Conservation (phyloP, 2,113 vertebrate species). For the Axis porcinus region DNA sequence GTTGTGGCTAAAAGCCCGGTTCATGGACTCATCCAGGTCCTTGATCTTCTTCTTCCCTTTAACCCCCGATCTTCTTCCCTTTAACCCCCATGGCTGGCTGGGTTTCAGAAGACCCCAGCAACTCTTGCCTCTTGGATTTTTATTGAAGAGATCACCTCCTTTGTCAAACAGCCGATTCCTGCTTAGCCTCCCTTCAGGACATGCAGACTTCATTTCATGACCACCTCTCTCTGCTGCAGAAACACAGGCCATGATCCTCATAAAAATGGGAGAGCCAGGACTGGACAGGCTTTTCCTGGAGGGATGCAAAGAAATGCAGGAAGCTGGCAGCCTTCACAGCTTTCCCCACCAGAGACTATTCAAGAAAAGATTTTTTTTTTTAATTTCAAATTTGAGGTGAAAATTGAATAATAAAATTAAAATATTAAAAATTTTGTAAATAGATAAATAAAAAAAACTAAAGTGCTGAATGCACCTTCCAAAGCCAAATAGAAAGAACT, state of each 20-base stretch:
- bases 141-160: neutral
- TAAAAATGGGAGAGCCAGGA: neutral
- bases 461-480: neutral
- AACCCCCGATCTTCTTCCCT: neutral
- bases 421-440: neutral
- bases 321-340: neutral
- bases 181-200: neutral
- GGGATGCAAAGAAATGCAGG: neutral
- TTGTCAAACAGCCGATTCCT: neutral
- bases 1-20: neutral
- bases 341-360: neutral
- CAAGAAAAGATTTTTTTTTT: neutral
- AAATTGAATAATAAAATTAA: neutral
- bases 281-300: neutral
- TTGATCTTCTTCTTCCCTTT: neutral
- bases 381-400: neutral
- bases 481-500: neutral
- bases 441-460: neutral
- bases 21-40: neutral
- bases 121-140: neutral
- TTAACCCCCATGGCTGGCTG: rapidly evolving
- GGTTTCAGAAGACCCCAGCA: neutral
- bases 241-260: neutral
- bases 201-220: neutral
- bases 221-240: neutral